Evolutionary conservation across 2,888 invertebrate species (phyloP).

Genomic region (Smittia aterrima): DNA sequence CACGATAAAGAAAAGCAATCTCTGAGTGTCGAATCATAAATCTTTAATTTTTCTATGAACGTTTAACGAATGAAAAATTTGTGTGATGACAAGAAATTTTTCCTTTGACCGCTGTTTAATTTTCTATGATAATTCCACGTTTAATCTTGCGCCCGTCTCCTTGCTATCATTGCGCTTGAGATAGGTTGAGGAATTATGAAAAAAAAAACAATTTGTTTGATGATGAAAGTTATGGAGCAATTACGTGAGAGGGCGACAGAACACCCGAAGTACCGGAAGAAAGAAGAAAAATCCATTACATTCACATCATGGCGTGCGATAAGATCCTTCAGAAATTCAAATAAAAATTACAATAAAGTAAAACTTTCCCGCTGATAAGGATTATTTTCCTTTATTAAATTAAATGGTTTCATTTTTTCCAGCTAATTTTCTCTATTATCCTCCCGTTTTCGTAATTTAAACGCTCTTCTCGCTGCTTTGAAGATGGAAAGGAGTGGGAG

Average conservation of each 20-base stretch:
- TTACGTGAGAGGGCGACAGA: neutral
- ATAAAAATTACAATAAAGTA: slow-evolving; percentile 39
- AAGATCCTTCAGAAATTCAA: slow-evolving; percentile 36
- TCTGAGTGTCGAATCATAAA: neutral
- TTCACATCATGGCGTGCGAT: slow-evolving; percentile 10
- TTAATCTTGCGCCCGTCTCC: no score
- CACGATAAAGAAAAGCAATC: neutral
- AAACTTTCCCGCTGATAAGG: slow-evolving; percentile 33
- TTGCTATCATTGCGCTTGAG: neutral
- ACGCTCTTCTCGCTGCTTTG: neutral
- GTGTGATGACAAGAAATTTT: neutral
- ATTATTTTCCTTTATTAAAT: slow-evolving; percentile 38
- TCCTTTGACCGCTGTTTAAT: neutral
- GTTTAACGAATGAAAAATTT: neutral
- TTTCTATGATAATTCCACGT: no score
- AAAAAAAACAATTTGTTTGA: neutral
- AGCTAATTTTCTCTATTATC: slow-evolving; percentile 40
- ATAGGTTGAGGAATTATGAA: neutral
- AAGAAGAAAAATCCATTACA: neutral
- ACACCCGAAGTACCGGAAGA: neutral
- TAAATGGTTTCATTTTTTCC: slow-evolving; percentile 37
- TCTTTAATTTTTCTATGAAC: neutral
- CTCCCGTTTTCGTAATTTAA: neutral
- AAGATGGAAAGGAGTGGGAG: neutral
- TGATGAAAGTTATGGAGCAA: slow-evolving; percentile 3